phyloP scores from a whole-genome alignment of 1,140 invertebrate species.

The Neodiprion fabricii region DNA sequence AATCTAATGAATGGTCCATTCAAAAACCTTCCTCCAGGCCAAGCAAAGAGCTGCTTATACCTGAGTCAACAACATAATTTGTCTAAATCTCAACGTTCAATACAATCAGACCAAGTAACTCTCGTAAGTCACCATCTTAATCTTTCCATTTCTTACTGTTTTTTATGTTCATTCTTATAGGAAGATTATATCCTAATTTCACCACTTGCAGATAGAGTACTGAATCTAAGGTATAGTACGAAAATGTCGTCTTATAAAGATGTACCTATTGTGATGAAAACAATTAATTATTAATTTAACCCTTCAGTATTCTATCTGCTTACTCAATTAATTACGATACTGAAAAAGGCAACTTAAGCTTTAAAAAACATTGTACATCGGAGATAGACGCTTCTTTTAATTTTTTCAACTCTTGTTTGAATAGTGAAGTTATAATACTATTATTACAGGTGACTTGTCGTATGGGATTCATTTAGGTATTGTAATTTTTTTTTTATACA shows the following conservation, averaged over 20 bases:
- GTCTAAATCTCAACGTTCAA: conserved; percentile 49
- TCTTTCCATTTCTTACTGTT: too few relatives aligned
- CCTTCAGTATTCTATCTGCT: too few relatives aligned
- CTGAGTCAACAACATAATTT: conserved; percentile 43
- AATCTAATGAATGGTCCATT: conserved; percentile 41
- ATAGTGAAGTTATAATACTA: conserved; percentile 41
- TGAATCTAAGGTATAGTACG: neutral
- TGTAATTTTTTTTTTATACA: conserved; percentile 34
- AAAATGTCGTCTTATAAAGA: too few relatives aligned
- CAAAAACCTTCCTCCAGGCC: conserved; percentile 36
- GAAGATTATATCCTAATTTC: neutral
- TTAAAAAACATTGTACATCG: too few relatives aligned
- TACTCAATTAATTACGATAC: too few relatives aligned
- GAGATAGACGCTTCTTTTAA: conserved; percentile 4
- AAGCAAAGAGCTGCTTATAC: conserved; percentile 53
- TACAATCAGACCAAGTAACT: conserved; percentile 48
- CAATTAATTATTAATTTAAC: neutral
- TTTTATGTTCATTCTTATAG: too few relatives aligned
- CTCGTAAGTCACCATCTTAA: conserved; percentile 38
- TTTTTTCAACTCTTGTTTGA: conserved; percentile 15
- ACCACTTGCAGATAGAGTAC: conserved; percentile 9
- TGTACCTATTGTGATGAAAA: conserved; percentile 3
- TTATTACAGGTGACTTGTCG: conserved; percentile 58
- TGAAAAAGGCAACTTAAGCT: too few relatives aligned
- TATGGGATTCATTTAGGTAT: conserved; percentile 60